Percentiles rank a stretch among this genome's conserved stretches.
Evolutionary conservation across 2,888 invertebrate genomes (phyloP).

Genomic region (Charanyca ferruginea): DNA sequence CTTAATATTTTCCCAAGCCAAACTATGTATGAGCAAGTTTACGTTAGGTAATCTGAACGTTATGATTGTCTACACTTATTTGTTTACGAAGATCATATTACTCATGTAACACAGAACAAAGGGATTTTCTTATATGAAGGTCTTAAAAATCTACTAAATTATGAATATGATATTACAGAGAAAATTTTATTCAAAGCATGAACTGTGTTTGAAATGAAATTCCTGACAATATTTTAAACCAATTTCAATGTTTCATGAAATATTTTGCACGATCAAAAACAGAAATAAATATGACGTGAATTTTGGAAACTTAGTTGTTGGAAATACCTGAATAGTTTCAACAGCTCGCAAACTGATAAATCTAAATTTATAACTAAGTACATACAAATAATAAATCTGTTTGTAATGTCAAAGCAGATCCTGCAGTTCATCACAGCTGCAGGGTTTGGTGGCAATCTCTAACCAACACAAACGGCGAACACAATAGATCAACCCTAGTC

Average conservation of each 20-base stretch:
- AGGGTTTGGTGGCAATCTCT: too few relatives aligned
- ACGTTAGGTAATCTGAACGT: conserved; percentile 20
- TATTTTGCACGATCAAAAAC: background rate
- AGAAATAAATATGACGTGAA: background rate
- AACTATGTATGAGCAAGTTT: conserved; percentile 43
- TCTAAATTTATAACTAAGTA: too few relatives aligned
- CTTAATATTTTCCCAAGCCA: conserved; percentile 46
- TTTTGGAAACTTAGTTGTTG: background rate
- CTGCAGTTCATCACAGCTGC: too few relatives aligned
- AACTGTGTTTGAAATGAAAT: conserved; percentile 9
- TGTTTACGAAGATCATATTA: conserved; percentile 9
- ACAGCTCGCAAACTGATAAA: too few relatives aligned
- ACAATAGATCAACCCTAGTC: too few relatives aligned
- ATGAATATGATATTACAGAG: conserved; percentile 22
- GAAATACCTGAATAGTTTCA: too few relatives aligned
- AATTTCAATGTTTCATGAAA: background rate
- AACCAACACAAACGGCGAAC: too few relatives aligned
- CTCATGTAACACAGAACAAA: conserved; percentile 18
- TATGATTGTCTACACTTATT: conserved; percentile 24
- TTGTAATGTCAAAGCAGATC: too few relatives aligned
- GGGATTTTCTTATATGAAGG: conserved; percentile 2
- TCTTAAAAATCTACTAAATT: conserved; percentile 24
- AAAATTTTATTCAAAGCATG: background rate
- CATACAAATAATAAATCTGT: too few relatives aligned
- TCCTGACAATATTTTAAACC: background rate